phyloP scores from a whole-genome alignment of 2,797 vertebrate genomes.

The Benthosema pterotum region DNA sequence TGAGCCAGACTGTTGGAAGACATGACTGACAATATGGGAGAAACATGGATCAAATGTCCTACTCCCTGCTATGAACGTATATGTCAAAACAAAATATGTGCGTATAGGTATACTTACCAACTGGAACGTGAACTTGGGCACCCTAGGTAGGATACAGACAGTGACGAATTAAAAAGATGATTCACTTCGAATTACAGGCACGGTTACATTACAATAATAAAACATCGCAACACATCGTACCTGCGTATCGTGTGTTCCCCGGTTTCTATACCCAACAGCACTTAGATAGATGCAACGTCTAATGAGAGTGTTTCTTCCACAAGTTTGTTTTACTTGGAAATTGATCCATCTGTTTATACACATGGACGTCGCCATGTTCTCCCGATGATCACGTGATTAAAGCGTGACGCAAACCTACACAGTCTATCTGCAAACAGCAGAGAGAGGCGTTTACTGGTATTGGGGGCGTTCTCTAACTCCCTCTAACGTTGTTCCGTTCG shows the following conservation, averaged over 20 bases:
- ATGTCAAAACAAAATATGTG: neutral
- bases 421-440: too few relatives aligned
- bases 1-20: neutral
- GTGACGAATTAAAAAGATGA: neutral
- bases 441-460: too few relatives aligned
- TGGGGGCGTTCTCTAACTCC: too few relatives aligned
- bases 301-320: neutral
- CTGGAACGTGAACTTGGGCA: slow-evolving; percentile 61
- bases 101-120: slow-evolving; percentile 66
- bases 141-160: slow-evolving; percentile 3
- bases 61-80: neutral
- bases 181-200: neutral
- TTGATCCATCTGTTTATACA: neutral
- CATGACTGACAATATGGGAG: neutral
- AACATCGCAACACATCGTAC: slow-evolving; percentile 2
- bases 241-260: slow-evolving; percentile 28
- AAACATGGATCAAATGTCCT: slow-evolving; percentile 2
- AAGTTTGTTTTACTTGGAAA: neutral
- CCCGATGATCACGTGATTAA: too few relatives aligned
- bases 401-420: too few relatives aligned
- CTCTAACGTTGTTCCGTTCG: too few relatives aligned
- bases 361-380: too few relatives aligned
- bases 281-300: slow-evolving; percentile 13
- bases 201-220: neutral
- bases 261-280: slow-evolving; percentile 34